Percentiles rank a stretch among this genome's conserved stretches.
Evolutionary conservation across 1,140 invertebrate genomes (phyloP).

Genomic region (Panagrolaimus sp.): DNA sequence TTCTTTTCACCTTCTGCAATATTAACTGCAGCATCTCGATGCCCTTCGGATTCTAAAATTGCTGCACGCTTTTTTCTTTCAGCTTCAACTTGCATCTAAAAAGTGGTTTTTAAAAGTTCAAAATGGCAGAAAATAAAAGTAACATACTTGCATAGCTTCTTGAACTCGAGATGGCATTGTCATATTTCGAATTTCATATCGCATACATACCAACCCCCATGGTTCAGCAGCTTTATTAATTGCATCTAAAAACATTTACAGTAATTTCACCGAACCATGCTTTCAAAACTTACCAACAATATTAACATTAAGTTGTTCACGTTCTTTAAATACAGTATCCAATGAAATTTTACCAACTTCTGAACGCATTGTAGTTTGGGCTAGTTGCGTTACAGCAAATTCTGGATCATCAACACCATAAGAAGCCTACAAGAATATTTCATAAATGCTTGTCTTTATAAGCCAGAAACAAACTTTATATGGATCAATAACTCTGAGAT

Average conservation of each 20-base stretch:
- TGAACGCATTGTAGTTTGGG: constrained; percentile 97
- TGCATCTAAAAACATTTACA: constrained; percentile 64
- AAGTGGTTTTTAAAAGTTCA: too few species aligned
- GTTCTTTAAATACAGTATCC: constrained; percentile 90
- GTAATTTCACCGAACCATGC: constrained; percentile 14
- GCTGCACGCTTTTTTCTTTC: constrained; percentile 90
- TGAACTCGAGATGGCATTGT: constrained; percentile 83
- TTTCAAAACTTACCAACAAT: constrained; percentile 69
- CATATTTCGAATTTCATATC: constrained; percentile 96
- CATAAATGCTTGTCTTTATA: constrained; percentile 6
- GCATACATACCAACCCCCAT: constrained; percentile 88
- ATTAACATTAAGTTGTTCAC: constrained; percentile 83
- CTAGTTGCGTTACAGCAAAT: constrained; percentile 95
- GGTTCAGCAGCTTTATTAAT: constrained; percentile 94
- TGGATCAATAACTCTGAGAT: constrained; percentile 84
- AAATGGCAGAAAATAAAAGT: too few species aligned
- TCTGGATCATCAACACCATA: constrained; percentile 99
- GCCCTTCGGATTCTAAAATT: constrained; percentile 84
- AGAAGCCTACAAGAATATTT: constrained; percentile 66
- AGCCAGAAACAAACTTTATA: constrained; percentile 66
- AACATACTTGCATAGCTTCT: constrained; percentile 99
- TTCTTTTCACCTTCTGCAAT: constrained; percentile 89
- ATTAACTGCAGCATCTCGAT: constrained; percentile 87
- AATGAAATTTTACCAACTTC: constrained; percentile 96
- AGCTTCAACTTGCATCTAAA: constrained; percentile 98